phyloP scores from a whole-genome alignment of 2,888 invertebrate genomes.

The Dynastes tityus region DNA sequence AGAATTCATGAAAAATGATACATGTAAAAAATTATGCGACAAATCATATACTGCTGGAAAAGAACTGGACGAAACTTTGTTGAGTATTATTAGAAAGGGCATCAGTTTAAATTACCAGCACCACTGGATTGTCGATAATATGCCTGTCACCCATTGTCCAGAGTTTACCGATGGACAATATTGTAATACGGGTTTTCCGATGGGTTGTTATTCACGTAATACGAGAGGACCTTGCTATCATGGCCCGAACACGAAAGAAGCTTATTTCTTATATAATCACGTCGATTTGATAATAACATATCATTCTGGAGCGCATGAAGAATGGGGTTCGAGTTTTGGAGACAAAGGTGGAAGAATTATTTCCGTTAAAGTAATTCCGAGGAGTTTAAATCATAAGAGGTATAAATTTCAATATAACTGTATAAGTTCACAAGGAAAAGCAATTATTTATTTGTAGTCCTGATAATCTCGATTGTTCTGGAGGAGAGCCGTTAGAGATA shows the following conservation, averaged over 20 bases:
- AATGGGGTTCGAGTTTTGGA: conserved; percentile 87
- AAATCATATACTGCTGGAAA: conserved; percentile 82
- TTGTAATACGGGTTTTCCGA: conserved; percentile 97
- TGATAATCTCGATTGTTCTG: conserved; percentile 73
- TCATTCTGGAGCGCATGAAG: conserved; percentile 90
- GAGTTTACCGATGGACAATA: conserved; percentile 79
- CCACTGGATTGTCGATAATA: conserved; percentile 99
- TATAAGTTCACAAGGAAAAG: background rate
- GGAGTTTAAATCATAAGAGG: conserved; percentile 65
- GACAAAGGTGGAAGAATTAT: conserved; percentile 92
- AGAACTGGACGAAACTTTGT: conserved; percentile 73
- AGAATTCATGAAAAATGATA: conserved; percentile 83
- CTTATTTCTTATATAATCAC: conserved; percentile 97
- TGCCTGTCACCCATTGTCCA: conserved; percentile 99
- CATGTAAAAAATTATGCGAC: conserved; percentile 76
- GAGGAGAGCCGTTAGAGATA: conserved; percentile 81
- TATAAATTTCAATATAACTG: background rate
- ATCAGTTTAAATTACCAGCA: conserved; percentile 96
- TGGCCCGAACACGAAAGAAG: conserved; percentile 73
- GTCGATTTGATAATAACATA: conserved; percentile 95
- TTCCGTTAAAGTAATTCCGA: conserved; percentile 78
- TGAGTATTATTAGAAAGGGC: conserved; percentile 91
- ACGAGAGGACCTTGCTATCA: conserved; percentile 63
- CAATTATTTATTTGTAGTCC: conserved; percentile 56
- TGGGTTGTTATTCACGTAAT: conserved; percentile 83